Evolutionary conservation across 1,140 invertebrate species (phyloP).

Genomic region (Drosophila sp.): DNA sequence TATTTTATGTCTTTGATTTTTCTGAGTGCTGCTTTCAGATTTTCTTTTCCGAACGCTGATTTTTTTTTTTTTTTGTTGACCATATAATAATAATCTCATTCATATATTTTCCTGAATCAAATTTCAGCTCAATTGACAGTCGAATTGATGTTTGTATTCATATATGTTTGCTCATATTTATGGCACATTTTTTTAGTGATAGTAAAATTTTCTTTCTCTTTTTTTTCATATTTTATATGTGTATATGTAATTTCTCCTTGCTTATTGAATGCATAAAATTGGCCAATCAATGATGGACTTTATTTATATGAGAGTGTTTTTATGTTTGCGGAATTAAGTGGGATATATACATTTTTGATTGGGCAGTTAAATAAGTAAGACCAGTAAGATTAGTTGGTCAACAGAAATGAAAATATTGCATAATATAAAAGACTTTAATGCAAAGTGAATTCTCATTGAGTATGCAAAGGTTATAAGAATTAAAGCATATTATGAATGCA

Average conservation of each 20-base stretch:
- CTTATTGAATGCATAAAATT: constrained; percentile 9
- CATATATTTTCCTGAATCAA: not conserved
- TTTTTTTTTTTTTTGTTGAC: not conserved
- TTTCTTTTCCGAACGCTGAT: not conserved
- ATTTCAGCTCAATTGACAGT: constrained; percentile 9
- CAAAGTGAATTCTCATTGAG: not conserved
- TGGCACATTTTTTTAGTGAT: constrained; percentile 9
- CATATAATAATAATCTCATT: not conserved
- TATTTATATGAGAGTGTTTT: constrained; percentile 10
- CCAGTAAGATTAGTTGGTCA: constrained; percentile 11
- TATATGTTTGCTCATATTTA: not conserved
- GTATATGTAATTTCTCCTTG: not conserved
- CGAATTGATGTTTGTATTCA: not conserved
- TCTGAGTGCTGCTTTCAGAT: constrained; percentile 18
- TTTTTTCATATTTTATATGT: not conserved
- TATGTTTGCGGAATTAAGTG: constrained; percentile 15
- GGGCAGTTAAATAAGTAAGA: not conserved
- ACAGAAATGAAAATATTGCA: not conserved
- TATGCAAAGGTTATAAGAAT: not conserved
- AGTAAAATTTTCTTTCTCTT: not conserved
- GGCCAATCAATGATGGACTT: constrained; percentile 11
- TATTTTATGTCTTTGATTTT: constrained; percentile 20
- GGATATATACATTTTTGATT: constrained; percentile 12
- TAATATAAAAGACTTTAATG: not conserved
- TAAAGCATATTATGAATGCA: too few relatives aligned